Conservation (phyloP, 2,113 vertebrate genomes). For the Phaethornis superciliosus region DNA sequence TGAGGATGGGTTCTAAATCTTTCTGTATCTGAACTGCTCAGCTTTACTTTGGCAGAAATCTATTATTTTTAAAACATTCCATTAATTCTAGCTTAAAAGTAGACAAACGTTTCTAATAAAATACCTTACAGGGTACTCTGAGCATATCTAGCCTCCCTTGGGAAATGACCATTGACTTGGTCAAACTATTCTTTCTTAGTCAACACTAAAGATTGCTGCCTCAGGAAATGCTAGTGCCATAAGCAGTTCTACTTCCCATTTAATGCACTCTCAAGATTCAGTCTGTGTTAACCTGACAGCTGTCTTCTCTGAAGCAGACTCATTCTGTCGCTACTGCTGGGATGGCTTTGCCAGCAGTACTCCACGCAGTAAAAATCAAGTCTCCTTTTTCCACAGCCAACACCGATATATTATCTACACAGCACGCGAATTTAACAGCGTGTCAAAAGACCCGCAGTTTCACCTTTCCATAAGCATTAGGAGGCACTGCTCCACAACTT, state of each 20-base stretch:
- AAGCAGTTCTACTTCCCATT: not conserved
- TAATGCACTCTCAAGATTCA: not conserved
- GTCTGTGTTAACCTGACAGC: not conserved
- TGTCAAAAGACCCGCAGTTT: not conserved
- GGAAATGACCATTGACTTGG: not conserved
- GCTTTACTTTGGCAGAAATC: not conserved
- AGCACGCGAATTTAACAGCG: not conserved
- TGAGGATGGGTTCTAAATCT: not conserved
- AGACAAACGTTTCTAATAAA: not conserved
- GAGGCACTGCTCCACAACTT: conserved; percentile 59
- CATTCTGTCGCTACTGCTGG: not conserved
- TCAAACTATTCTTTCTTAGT: not conserved
- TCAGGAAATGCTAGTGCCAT: not conserved
- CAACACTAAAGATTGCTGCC: not conserved
- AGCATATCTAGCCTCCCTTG: not conserved
- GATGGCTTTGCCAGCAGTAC: not conserved
- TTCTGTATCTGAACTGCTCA: not conserved
- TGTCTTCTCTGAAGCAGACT: not conserved
- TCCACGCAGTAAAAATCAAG: not conserved
- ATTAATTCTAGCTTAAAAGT: not conserved
- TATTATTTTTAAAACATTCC: not conserved
- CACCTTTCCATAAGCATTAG: conserved; percentile 45
- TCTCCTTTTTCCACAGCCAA: not conserved
- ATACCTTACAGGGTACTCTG: not conserved
- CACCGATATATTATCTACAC: not conserved